Percentiles rank a stretch among this genome's conserved stretches.
phyloP scores from a whole-genome alignment of 2,797 vertebrate species.

The Meda fulgida region DNA sequence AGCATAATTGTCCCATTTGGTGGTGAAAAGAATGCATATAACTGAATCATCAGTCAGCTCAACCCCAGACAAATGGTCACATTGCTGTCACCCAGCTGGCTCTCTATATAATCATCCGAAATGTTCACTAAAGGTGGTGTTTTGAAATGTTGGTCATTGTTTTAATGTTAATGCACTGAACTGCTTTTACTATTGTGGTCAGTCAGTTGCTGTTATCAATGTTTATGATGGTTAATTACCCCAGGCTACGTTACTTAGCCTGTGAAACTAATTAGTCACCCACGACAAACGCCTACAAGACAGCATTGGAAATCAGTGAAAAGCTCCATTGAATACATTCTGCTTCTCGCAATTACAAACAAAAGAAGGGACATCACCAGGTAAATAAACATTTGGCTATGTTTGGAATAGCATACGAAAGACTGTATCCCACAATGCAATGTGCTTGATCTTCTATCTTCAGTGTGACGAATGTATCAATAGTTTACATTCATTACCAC shows the following conservation, averaged over 20 bases:
- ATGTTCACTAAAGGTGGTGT: conserved; percentile 3
- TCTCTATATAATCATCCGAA: background rate
- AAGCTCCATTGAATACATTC: conserved; percentile 35
- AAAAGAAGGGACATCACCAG: conserved; percentile 18
- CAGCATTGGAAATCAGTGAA: conserved; percentile 20
- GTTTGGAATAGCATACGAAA: background rate
- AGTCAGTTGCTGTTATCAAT: conserved; percentile 14
- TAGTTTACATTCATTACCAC: background rate
- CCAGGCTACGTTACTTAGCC: conserved; percentile 20
- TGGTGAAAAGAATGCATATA: conserved; percentile 50
- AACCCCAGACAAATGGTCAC: conserved; percentile 15
- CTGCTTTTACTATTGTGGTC: conserved; percentile 35
- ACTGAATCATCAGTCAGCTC: conserved; percentile 41
- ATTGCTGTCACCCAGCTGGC: conserved; percentile 6
- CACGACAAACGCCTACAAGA: conserved; percentile 12
- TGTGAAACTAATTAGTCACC: conserved; percentile 21
- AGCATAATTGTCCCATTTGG: conserved; percentile 60
- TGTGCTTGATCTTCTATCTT: background rate
- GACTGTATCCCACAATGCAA: background rate
- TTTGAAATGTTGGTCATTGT: background rate
- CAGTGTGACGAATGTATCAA: background rate
- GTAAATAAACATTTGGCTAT: conserved; percentile 11
- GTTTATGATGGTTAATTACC: conserved; percentile 14
- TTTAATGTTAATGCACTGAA: background rate
- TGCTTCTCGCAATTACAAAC: conserved; percentile 9